Base-by-base conservation (phyloP, 2,888 invertebrate genomes). In the Tachina fera region DNA sequence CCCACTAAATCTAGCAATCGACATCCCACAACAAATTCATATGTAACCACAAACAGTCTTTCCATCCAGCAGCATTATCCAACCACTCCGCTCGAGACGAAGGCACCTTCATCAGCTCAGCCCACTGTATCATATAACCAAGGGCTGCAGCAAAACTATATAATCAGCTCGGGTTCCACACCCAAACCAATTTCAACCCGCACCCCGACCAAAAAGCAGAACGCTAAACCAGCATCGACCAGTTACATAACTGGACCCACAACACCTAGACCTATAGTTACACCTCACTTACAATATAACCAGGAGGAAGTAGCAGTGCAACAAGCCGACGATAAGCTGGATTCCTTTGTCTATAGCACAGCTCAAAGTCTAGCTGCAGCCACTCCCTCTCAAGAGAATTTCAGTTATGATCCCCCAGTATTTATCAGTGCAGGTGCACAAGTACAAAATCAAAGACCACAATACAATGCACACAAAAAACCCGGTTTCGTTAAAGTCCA, bases 241-340 rank as follows among this genome's bases (percentile, higher is more conserved):
- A 93, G 93, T 72, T 94, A 93, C 75, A 91, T 94, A 9, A 91
- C 93, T 1, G 92, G 94, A 41, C 94, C 94, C 1, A 93, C 94
- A 10, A 93, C 94, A 88, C 93, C 94, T 89, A 93, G 94, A 88
- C 94, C 95, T 0, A 89, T 91, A 60, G 88, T 88, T 9, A 86
- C 90, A 1, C 89, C 90, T 6, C 88, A 87, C 3, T 90, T 91
- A 4, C 90, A 91, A 67, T 90, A 90, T 51, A 89, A 89, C 19
- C 90, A 89, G 61, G 89, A 89, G 61, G 89, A 91, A 22, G 89
- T 89, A 0, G 89, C 90, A 2, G 88, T 91, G 0, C 88, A 90
- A 45, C 88, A 90, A 82, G 90, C 92, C 31, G 90, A 91, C 41
- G 91, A 92, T 78, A 92, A 92, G 83, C 87, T 92, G 41, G 92